phyloP scores from a whole-genome alignment of 64 coral and sea anemone genomes.

The Hydrozoanthus tunicans region DNA sequence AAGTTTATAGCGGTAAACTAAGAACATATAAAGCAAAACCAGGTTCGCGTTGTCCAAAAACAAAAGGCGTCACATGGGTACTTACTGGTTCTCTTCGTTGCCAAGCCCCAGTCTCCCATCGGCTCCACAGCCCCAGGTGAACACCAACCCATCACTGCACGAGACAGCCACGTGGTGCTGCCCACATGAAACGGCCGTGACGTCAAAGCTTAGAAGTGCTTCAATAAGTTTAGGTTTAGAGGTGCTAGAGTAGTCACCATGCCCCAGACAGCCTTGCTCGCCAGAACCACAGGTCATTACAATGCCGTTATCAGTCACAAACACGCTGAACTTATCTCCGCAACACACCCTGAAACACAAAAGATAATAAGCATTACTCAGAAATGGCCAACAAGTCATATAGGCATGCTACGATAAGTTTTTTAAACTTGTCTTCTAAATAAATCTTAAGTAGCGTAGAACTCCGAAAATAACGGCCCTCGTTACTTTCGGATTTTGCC shows the following conservation, averaged over 20 bases:
- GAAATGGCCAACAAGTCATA: too few species aligned
- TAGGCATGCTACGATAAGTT: too few species aligned
- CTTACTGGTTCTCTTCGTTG: constrained; percentile 92
- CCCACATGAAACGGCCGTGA: constrained; percentile 85
- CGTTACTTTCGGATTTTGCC: too few species aligned
- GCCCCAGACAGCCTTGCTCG: constrained; percentile 89
- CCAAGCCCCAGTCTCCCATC: constrained; percentile 96
- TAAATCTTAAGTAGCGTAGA: too few species aligned
- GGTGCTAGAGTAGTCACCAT: constrained; percentile 81
- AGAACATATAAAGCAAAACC: too few species aligned
- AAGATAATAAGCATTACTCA: background rate
- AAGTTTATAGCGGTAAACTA: too few species aligned
- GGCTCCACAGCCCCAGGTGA: constrained; percentile 88
- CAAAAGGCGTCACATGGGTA: background rate
- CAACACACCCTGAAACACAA: constrained; percentile 74
- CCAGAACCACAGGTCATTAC: constrained; percentile 94
- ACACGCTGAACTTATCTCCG: constrained; percentile 88
- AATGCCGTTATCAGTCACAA: constrained; percentile 97
- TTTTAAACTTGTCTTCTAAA: too few species aligned
- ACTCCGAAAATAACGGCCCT: too few species aligned
- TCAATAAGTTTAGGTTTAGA: constrained; percentile 95
- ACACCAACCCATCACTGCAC: constrained; percentile 91
- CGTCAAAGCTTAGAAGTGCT: constrained; percentile 88
- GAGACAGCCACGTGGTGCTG: constrained; percentile 81
- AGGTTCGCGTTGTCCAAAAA: background rate